Percentiles rank a stretch among this genome's conserved stretches.
Evolutionary conservation across 1,140 invertebrate genomes (phyloP).

Genomic region (Popillia japonica): DNA sequence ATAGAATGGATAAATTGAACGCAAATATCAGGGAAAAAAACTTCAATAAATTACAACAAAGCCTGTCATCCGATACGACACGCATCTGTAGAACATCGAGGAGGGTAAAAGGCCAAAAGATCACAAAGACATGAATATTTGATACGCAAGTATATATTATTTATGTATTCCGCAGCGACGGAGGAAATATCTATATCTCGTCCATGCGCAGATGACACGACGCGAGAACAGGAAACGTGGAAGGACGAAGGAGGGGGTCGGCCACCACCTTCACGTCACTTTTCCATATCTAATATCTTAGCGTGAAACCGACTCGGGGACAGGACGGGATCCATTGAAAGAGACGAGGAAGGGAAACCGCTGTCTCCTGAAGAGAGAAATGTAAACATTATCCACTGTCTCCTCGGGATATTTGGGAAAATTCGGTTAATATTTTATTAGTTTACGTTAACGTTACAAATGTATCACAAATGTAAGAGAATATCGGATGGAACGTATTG

Average conservation of each 20-base stretch:
- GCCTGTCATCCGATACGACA: not conserved
- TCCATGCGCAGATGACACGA: not conserved
- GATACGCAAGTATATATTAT: conserved; percentile 30
- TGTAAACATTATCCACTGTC: not conserved
- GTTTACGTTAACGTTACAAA: conserved; percentile 8
- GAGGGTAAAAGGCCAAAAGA: conserved; percentile 17
- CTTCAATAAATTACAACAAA: not conserved
- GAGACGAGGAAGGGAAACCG: not conserved
- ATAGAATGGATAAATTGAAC: too few relatives aligned
- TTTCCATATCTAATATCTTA: conserved; percentile 34
- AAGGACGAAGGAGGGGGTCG: not conserved
- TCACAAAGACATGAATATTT: conserved; percentile 39
- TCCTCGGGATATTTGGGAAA: conserved; percentile 13
- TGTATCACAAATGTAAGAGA: not conserved
- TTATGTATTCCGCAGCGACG: conserved; percentile 31
- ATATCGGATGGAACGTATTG: too few relatives aligned
- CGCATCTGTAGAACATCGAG: conserved; percentile 2
- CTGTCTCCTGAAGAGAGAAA: not conserved
- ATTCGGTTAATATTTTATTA: conserved; percentile 32
- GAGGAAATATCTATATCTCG: not conserved
- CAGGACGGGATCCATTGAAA: not conserved
- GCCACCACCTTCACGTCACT: not conserved
- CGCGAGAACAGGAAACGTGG: not conserved
- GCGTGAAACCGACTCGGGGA: not conserved
- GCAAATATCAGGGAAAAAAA: too few relatives aligned